These are phyloP conservation scores for Elymnias hypermnestra DNA, from an alignment of 1,140 invertebrate species.

Conservation along the genomic window DNA sequence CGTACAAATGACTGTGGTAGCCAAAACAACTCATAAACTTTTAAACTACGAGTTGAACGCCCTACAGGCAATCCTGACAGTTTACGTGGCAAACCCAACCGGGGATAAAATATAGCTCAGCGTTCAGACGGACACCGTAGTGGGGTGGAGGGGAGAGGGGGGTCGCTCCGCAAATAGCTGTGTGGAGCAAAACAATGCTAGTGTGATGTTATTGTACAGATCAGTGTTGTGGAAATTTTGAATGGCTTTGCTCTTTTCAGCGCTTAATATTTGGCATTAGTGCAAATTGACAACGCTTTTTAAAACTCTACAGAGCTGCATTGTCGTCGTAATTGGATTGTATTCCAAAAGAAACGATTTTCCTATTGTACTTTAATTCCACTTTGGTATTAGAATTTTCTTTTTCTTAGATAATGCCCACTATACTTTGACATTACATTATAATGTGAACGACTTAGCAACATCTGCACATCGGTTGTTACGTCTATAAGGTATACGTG, in stretches of 20 bases:
- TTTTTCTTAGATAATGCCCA: too few relatives aligned
- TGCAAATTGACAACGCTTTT: too few relatives aligned
- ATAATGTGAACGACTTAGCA: too few relatives aligned
- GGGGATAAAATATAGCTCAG: conserved; percentile 71
- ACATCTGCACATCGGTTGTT: too few relatives aligned
- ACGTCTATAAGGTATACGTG: too few relatives aligned
- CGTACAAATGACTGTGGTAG: conserved; percentile 8
- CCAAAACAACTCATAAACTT: conserved; percentile 35
- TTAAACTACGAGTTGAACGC: conserved; percentile 63
- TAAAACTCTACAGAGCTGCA: too few relatives aligned
- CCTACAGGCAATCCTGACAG: conserved; percentile 67
- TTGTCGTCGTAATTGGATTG: too few relatives aligned
- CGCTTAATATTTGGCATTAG: conserved; percentile 4
- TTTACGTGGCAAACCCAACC: conserved; percentile 62
- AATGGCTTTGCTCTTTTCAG: conserved; percentile 15
- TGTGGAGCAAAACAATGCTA: conserved; percentile 69
- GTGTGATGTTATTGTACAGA: conserved; percentile 62
- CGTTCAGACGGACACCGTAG: conserved; percentile 54
- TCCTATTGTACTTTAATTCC: too few relatives aligned
- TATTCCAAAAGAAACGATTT: too few relatives aligned
- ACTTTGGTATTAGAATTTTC: too few relatives aligned
- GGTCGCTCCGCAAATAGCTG: conserved; percentile 61
- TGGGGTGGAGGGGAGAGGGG: conserved; percentile 20
- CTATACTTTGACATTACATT: too few relatives aligned
- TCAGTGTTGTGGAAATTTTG: conserved; percentile 32